Evolutionary conservation across 2,113 vertebrate genomes (phyloP).

Genomic region (Plestiodon gilberti): DNA sequence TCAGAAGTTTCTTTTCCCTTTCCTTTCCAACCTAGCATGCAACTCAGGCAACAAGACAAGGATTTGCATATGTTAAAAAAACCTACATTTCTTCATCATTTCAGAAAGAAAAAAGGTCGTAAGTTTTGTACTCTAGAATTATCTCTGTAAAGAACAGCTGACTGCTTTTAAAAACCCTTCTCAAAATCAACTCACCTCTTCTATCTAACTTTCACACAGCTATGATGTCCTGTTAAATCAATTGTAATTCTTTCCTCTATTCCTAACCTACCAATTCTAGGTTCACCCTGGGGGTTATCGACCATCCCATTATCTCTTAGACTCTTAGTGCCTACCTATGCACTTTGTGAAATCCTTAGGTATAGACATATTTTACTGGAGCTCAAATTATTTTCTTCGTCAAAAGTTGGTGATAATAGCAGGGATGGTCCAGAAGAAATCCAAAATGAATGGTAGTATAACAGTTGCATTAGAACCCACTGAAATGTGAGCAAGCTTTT

Average conservation of each 20-base stretch:
- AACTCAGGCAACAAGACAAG: neutral
- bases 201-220: slow-evolving; percentile 17
- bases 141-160: slow-evolving; percentile 2
- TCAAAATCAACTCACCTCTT: slow-evolving; percentile 13
- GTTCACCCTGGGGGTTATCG: neutral
- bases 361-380: neutral
- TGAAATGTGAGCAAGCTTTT: neutral
- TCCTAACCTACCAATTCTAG: neutral
- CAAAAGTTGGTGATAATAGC: neutral
- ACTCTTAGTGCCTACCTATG: slow-evolving; percentile 1
- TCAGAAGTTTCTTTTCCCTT: neutral
- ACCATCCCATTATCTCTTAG: neutral
- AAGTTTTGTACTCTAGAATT: neutral
- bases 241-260: slow-evolving; percentile 7
- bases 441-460: neutral
- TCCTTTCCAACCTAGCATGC: neutral
- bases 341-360: slow-evolving; percentile 13
- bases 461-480: neutral
- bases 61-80: neutral
- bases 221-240: neutral
- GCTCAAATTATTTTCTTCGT: slow-evolving; percentile 2
- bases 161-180: neutral
- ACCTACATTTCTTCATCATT: neutral
- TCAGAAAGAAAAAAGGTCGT: neutral
- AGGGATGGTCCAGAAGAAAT: neutral